A percentile compares a stretch with the other conserved stretches of the same genome.
Evolutionary conservation across 2,797 vertebrate species (phyloP).

Genomic region (Sebastes minor): DNA sequence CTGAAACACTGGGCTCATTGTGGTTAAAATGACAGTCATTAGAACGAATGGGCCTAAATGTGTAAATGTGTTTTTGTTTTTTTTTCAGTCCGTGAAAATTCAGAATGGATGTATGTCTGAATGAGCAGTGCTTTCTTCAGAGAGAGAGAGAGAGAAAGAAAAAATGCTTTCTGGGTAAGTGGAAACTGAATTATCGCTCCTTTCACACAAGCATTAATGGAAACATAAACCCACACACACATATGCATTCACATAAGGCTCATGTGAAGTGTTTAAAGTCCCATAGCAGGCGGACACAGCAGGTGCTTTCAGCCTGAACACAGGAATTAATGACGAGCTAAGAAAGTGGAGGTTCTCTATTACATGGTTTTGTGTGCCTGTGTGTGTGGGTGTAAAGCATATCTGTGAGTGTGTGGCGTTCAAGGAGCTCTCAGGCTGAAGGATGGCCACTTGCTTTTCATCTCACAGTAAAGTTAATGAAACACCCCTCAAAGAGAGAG

Average conservation of each 20-base stretch:
- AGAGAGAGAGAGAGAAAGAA: constrained; percentile 1
- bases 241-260: constrained; percentile 44
- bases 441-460: constrained; percentile 74
- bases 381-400: constrained; percentile 32
- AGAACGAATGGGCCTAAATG: constrained; percentile 60
- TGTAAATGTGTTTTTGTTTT: constrained; percentile 48
- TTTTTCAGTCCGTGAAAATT: constrained; percentile 19
- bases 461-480: constrained; percentile 68
- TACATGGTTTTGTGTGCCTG: constrained; percentile 46
- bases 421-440: constrained; percentile 64
- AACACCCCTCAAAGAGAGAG: constrained; percentile 63
- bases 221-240: constrained; percentile 58
- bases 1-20: constrained; percentile 76
- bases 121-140: constrained; percentile 47
- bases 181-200: constrained; percentile 63
- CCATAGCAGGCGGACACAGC: constrained; percentile 61
- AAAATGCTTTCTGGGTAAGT: constrained; percentile 35
- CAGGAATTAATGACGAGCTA: constrained; percentile 71
- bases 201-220: constrained; percentile 55
- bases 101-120: constrained; percentile 59
- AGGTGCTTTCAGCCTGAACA: constrained; percentile 70
- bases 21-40: constrained; percentile 71
- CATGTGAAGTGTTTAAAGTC: constrained; percentile 68
- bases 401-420: constrained; percentile 48
- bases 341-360: constrained; percentile 68